phyloP scores from a whole-genome alignment of 2,888 invertebrate genomes.

The Penaeus monodon region DNA sequence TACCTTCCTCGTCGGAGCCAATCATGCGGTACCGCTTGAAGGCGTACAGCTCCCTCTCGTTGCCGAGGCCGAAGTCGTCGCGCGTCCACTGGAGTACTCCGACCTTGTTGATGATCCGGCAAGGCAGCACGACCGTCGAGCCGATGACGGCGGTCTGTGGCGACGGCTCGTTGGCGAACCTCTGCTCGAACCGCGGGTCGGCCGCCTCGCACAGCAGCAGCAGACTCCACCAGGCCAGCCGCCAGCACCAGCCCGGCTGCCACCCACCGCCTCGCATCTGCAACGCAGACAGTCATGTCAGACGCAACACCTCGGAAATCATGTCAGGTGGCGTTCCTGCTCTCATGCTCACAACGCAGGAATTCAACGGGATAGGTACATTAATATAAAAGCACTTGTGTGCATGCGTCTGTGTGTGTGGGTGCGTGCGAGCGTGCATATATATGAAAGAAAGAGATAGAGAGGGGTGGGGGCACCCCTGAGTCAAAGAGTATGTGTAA shows the following conservation, averaged over 20 bases:
- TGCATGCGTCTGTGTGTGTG: too few species aligned
- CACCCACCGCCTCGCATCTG: neutral
- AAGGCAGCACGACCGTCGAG: slow-evolving; percentile 62
- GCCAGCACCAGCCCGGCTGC: slow-evolving; percentile 11
- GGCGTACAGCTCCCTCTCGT: slow-evolving; percentile 88
- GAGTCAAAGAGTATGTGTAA: too few species aligned
- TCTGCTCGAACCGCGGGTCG: slow-evolving; percentile 21
- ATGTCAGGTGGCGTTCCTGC: too few species aligned
- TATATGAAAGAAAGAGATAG: neutral
- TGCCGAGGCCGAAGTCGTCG: slow-evolving; percentile 94
- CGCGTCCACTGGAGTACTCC: slow-evolving; percentile 97
- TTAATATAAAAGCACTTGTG: too few species aligned
- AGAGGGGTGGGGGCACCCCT: too few species aligned
- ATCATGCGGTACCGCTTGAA: slow-evolving; percentile 96
- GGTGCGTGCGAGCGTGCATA: neutral
- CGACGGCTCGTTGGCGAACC: slow-evolving; percentile 62
- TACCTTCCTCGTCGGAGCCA: slow-evolving; percentile 94
- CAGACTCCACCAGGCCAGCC: neutral
- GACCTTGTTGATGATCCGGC: slow-evolving; percentile 60
- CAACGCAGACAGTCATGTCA: neutral
- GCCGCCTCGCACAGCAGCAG: slow-evolving; percentile 20
- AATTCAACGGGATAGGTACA: too few species aligned
- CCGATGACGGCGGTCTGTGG: slow-evolving; percentile 64
- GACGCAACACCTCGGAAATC: too few species aligned
- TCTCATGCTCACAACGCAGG: too few species aligned